A percentile compares a stretch with the other conserved stretches of the same genome.
These are phyloP conservation scores for Ctenomys sociabilis DNA, from an alignment of 2,113 vertebrate genomes.

Conservation along the genomic window DNA sequence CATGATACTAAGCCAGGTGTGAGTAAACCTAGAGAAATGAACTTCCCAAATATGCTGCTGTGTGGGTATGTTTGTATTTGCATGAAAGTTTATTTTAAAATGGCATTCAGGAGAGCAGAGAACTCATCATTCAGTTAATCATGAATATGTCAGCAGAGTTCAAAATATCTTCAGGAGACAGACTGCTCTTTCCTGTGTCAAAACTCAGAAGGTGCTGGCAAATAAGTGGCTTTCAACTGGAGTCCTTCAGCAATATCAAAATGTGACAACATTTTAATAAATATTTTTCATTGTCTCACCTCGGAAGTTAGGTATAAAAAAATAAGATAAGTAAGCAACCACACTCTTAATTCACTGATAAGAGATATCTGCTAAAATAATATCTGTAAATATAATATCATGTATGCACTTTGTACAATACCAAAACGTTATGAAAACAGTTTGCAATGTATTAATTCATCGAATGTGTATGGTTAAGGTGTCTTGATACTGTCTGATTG, in stretches of 20 bases:
- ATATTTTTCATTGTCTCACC: background rate
- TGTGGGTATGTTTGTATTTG: background rate
- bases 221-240: background rate
- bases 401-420: no score
- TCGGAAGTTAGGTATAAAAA: no score
- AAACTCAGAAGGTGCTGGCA: background rate
- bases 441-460: no score
- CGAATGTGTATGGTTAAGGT: no score
- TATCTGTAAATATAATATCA: no score
- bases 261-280: slow-evolving; percentile 6
- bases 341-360: no score
- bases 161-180: background rate
- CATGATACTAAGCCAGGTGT: slow-evolving; percentile 37
- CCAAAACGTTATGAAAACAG: no score
- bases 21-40: slow-evolving; percentile 53
- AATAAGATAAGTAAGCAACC: no score
- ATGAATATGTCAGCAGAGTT: background rate
- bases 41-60: background rate
- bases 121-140: background rate
- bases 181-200: background rate
- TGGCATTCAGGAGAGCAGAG: background rate
- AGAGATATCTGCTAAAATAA: no score
- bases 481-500: no score
- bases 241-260: background rate
- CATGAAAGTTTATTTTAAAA: slow-evolving; percentile 18